Percentiles rank a stretch among this genome's conserved stretches.
Conservation (phyloP, 1,140 invertebrate genomes). For the Drosophila saltans region DNA sequence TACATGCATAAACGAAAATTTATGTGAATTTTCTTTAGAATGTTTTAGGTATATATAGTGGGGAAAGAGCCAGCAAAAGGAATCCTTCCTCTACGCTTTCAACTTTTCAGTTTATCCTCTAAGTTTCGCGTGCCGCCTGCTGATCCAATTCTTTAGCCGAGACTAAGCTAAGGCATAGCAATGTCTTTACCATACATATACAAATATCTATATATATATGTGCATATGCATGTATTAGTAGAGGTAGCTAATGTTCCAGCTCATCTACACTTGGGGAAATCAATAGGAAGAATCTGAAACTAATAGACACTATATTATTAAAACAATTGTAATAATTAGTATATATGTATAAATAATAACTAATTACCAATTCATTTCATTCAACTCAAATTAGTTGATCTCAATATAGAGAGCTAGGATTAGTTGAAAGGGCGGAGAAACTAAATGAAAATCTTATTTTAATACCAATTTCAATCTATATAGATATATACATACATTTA, state of each 20-base stretch:
- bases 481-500: not conserved
- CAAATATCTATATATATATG: not conserved
- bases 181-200: not conserved
- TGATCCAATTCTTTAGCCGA: not conserved
- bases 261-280: not conserved
- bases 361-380: no score
- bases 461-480: no score
- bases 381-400: no score
- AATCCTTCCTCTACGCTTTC: not conserved
- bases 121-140: not conserved
- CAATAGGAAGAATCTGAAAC: not conserved
- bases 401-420: no score
- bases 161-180: constrained; percentile 1
- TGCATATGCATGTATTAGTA: not conserved
- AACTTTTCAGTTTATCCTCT: not conserved
- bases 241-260: not conserved
- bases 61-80: no score
- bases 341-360: no score
- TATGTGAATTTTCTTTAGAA: constrained; percentile 1
- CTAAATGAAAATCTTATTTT: no score
- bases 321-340: no score
- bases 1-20: constrained; percentile 11
- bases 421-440: no score
- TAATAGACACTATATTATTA: no score
- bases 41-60: no score